Percentiles rank a stretch among this genome's conserved stretches.
phyloP scores from a whole-genome alignment of 53 echinoderm and acorn worm species.

The Actinopyga echinites region DNA sequence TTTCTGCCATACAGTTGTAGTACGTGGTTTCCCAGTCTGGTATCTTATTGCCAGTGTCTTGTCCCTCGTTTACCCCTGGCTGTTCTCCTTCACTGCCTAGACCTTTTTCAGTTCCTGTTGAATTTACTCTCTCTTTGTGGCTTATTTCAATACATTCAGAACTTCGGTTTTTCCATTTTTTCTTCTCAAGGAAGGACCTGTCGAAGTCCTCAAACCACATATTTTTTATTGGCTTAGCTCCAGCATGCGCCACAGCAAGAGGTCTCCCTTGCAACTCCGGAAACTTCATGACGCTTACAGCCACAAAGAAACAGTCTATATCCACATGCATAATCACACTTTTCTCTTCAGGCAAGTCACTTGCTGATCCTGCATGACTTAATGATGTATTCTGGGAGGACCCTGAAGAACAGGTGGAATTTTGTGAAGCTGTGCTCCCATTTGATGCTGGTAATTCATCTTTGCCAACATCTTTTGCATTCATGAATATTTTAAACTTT shows the following conservation, averaged over 20 bases:
- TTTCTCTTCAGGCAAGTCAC: neutral
- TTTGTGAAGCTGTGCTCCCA: no score
- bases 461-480: neutral
- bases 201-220: no score
- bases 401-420: no score
- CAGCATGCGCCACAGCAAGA: conserved; percentile 88
- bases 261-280: conserved; percentile 82
- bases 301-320: conserved; percentile 99
- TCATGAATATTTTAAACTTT: conserved; percentile 43
- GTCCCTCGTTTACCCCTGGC: no score
- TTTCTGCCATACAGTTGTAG: conserved; percentile 84
- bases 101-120: no score
- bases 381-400: no score
- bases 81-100: no score
- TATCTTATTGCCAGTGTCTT: neutral
- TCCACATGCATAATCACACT: conserved; percentile 90
- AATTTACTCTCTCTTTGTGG: no score
- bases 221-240: conserved; percentile 46
- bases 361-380: neutral
- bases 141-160: no score
- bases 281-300: conserved; percentile 75
- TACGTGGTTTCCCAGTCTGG: neutral
- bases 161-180: no score
- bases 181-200: no score
- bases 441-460: no score